Conservation (phyloP, 2,797 vertebrate species). For the Acipenser oxyrinchus region DNA sequence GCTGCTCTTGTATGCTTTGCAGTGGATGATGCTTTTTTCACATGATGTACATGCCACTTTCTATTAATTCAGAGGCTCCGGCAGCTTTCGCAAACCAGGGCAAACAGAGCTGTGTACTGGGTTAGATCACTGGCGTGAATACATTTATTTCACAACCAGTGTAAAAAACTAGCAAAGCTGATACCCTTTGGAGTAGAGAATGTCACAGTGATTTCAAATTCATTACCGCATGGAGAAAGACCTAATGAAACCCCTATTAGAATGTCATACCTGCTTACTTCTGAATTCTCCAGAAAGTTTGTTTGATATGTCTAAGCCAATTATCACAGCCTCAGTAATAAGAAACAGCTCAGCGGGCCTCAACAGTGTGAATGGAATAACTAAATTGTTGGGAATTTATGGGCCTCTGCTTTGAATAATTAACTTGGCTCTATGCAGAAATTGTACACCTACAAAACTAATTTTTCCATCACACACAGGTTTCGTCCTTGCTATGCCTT, state of each 20-base stretch:
- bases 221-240: slow-evolving; percentile 63
- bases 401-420: slow-evolving; percentile 72
- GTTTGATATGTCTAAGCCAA: slow-evolving; percentile 78
- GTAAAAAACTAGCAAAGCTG: slow-evolving; percentile 54
- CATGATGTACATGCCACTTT: slow-evolving; percentile 56
- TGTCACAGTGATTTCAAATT: slow-evolving; percentile 77
- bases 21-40: slow-evolving; percentile 43
- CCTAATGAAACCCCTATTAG: slow-evolving; percentile 80
- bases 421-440: slow-evolving; percentile 62
- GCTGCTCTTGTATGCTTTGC: slow-evolving; percentile 29
- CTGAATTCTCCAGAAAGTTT: slow-evolving; percentile 75
- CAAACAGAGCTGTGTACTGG: slow-evolving; percentile 59
- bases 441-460: slow-evolving; percentile 53
- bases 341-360: slow-evolving; percentile 66
- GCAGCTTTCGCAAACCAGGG: slow-evolving; percentile 48
- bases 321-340: slow-evolving; percentile 79
- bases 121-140: slow-evolving; percentile 63
- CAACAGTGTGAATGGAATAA: slow-evolving; percentile 63
- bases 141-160: slow-evolving; percentile 62
- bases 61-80: slow-evolving; percentile 58
- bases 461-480: slow-evolving; percentile 56
- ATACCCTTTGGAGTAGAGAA: slow-evolving; percentile 73
- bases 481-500: slow-evolving; percentile 72
- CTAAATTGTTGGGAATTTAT: slow-evolving; percentile 67
- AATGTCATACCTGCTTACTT: slow-evolving; percentile 82